A percentile compares a stretch with the other conserved stretches of the same genome.
These are phyloP conservation scores for Chironex yamaguchii DNA, from an alignment of 30 jellyfish, hydroid and myxozoan species.

Conservation along the genomic window DNA sequence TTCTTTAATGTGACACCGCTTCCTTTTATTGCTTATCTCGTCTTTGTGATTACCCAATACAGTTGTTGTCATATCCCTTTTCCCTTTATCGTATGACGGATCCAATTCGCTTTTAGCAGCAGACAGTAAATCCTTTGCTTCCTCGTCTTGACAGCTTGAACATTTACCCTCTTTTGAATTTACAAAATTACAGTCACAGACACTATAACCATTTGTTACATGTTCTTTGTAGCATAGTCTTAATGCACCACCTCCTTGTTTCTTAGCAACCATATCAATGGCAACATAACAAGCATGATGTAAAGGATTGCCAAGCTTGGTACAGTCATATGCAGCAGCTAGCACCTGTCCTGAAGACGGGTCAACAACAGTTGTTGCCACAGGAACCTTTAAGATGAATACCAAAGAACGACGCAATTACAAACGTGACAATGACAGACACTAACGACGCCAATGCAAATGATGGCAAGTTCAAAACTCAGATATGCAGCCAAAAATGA, in stretches of 20 bases:
- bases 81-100: constrained; percentile 3
- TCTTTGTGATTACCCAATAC: neutral
- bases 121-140: neutral
- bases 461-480: neutral
- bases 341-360: constrained; percentile 56
- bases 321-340: constrained; percentile 81
- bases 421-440: neutral
- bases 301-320: constrained; percentile 64
- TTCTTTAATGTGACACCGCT: neutral
- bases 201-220: neutral
- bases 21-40: neutral
- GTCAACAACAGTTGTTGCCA: constrained; percentile 72
- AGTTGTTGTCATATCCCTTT: neutral
- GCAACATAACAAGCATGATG: constrained; percentile 84
- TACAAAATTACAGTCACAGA: neutral
- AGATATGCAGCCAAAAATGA: no score
- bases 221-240: neutral
- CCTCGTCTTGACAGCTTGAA: neutral
- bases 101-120: neutral
- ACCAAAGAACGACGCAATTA: no score
- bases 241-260: constrained; percentile 87
- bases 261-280: constrained; percentile 79
- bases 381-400: neutral
- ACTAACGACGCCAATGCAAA: neutral
- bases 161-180: neutral